phyloP scores from a whole-genome alignment of 2,113 vertebrate genomes.

The Grantiella picta region DNA sequence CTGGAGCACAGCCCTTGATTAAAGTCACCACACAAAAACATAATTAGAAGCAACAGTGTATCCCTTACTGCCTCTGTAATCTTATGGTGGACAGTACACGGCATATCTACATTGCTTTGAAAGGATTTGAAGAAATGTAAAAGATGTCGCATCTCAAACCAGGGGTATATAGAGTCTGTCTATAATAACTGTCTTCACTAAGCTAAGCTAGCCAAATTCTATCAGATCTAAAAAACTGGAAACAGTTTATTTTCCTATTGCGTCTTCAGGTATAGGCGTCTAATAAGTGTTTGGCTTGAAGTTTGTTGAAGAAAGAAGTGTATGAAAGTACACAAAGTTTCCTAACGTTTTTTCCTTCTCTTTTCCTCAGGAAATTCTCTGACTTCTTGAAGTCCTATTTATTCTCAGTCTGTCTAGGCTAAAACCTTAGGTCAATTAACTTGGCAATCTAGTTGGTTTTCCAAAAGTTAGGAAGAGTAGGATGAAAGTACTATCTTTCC shows the following conservation, averaged over 20 bases:
- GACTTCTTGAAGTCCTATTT: neutral
- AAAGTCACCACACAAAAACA: neutral
- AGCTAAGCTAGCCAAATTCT: neutral
- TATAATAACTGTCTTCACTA: neutral
- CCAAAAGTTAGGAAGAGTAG: neutral
- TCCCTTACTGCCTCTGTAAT: neutral
- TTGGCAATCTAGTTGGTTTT: neutral
- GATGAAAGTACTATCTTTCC: neutral
- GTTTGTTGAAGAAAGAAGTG: neutral
- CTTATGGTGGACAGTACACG: rapidly evolving
- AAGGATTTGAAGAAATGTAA: neutral
- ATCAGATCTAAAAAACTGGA: neutral
- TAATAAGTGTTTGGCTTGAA: neutral
- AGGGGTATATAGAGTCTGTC: rapidly evolving
- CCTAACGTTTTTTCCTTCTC: neutral
- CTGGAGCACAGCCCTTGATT: neutral
- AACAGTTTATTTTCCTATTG: neutral
- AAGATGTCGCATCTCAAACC: rapidly evolving
- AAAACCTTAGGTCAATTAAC: neutral
- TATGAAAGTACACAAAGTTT: neutral
- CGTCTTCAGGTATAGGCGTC: neutral
- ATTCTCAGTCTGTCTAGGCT: neutral
- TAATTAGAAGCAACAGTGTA: neutral
- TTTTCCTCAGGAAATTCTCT: neutral
- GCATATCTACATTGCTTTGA: neutral